phyloP scores from a whole-genome alignment of 92 coral and sea anemone genomes.

The Metridium senile region DNA sequence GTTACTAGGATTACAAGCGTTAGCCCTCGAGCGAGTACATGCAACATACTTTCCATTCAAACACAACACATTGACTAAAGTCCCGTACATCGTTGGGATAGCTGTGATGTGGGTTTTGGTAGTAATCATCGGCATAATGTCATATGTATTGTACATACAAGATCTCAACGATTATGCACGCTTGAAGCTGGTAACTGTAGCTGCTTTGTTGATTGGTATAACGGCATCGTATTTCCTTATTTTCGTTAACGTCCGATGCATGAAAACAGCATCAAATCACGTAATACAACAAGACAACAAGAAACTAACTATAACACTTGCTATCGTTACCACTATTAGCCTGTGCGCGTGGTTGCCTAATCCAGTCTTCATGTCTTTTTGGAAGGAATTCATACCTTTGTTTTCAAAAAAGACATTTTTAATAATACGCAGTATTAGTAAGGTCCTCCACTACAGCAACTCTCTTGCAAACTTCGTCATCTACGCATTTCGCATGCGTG shows the following conservation, averaged over 20 bases:
- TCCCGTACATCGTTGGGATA: constrained; percentile 15
- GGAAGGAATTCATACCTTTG: background rate
- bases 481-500: constrained; percentile 14
- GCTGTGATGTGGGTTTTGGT: constrained; percentile 1
- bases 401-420: background rate
- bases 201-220: background rate
- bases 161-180: background rate
- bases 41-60: constrained; percentile 32
- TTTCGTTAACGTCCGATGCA: background rate
- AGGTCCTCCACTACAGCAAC: constrained; percentile 18
- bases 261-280: background rate
- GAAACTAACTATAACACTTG: background rate
- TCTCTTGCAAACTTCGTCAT: constrained; percentile 13
- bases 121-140: background rate
- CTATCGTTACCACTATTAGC: background rate
- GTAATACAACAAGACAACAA: background rate
- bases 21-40: constrained; percentile 34
- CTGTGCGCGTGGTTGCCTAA: background rate
- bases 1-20: constrained; percentile 14
- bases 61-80: constrained; percentile 5
- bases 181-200: background rate
- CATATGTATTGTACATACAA: background rate
- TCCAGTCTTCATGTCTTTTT: background rate
- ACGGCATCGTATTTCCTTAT: background rate
- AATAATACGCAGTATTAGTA: background rate